A percentile compares a stretch with the other conserved stretches of the same genome.
Evolutionary conservation across 1,140 invertebrate species (phyloP).

Genomic region (Idris sp.): DNA sequence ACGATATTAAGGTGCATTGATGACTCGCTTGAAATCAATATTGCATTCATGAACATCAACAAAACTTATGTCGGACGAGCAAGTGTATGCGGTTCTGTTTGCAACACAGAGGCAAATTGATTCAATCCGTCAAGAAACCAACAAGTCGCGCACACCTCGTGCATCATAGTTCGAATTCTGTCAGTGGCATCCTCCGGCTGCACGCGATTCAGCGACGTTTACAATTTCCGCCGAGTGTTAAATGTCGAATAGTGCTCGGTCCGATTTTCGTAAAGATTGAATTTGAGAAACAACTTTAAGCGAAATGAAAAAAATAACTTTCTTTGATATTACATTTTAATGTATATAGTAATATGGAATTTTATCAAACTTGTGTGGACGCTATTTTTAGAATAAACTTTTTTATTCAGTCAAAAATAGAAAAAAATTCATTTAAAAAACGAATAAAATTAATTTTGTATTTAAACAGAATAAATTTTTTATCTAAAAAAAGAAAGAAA

Average conservation of each 20-base stretch:
- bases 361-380: too few relatives aligned
- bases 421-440: too few relatives aligned
- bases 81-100: slow-evolving; percentile 32
- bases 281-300: too few relatives aligned
- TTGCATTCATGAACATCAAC: slow-evolving; percentile 34
- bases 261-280: slow-evolving; percentile 40
- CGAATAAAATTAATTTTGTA: too few relatives aligned
- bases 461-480: too few relatives aligned
- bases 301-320: too few relatives aligned
- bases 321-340: too few relatives aligned
- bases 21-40: slow-evolving; percentile 53
- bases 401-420: too few relatives aligned
- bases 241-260: slow-evolving; percentile 42
- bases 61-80: slow-evolving; percentile 16
- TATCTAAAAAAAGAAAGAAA: too few relatives aligned
- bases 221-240: slow-evolving; percentile 70
- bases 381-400: too few relatives aligned
- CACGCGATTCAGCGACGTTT: slow-evolving; percentile 71
- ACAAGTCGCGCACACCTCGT: slow-evolving; percentile 50
- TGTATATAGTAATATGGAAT: too few relatives aligned
- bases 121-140: slow-evolving; percentile 54
- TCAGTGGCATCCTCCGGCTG: slow-evolving; percentile 71
- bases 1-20: slow-evolving; percentile 43
- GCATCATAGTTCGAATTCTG: slow-evolving; percentile 65
- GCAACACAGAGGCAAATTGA: slow-evolving; percentile 45